Evolutionary conservation across 2,797 vertebrate species (phyloP).

Genomic region (Mionectes olivaceus): DNA sequence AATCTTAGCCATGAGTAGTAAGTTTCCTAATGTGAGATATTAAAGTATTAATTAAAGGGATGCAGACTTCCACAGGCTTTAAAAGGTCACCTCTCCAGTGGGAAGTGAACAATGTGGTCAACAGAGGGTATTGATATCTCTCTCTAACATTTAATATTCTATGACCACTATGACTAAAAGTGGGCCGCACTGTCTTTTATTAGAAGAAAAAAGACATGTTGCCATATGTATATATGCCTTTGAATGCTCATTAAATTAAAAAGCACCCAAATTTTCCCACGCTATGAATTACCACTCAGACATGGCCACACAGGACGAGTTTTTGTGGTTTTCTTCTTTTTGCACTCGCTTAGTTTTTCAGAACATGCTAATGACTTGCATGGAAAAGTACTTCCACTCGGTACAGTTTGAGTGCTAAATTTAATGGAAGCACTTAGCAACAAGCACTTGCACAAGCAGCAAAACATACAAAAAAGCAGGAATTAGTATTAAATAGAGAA

Average conservation of each 20-base stretch:
- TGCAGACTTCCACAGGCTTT: background rate
- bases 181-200: background rate
- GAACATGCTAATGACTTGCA: background rate
- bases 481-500: background rate
- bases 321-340: background rate
- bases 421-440: background rate
- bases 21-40: background rate
- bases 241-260: background rate
- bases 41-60: slow-evolving; percentile 11
- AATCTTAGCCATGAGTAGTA: background rate
- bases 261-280: background rate
- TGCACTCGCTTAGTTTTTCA: background rate
- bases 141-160: background rate
- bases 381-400: background rate
- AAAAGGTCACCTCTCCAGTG: background rate
- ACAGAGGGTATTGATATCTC: background rate
- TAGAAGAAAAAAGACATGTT: background rate
- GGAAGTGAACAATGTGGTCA: background rate
- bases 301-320: no score
- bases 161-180: accelerated
- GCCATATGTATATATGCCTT: background rate
- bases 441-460: no score
- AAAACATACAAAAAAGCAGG: background rate
- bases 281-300: background rate
- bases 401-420: background rate